A percentile compares a stretch with the other conserved stretches of the same genome.
Conservation (phyloP, 1,140 invertebrate species). For the Drosophila elegans region DNA sequence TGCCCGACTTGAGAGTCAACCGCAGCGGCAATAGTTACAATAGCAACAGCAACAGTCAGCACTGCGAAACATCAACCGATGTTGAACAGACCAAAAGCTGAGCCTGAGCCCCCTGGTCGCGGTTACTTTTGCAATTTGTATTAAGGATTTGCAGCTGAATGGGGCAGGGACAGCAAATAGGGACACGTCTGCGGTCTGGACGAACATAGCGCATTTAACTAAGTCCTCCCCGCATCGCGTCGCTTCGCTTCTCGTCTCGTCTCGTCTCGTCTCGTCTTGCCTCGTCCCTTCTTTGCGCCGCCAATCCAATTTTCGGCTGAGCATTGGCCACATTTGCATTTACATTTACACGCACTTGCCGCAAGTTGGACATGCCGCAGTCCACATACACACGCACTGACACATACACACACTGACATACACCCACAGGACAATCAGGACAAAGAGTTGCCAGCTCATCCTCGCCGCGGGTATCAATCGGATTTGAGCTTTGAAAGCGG, state of each 20-base stretch:
- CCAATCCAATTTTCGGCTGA: conserved; percentile 77
- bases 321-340: conserved; percentile 80
- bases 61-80: conserved; percentile 21
- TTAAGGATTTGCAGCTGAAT: conserved; percentile 72
- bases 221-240: conserved; percentile 30
- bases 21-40: conserved; percentile 41
- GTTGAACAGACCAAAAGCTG: conserved; percentile 56
- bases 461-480: conserved; percentile 35
- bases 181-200: conserved; percentile 60
- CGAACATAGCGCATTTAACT: conserved; percentile 69
- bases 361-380: conserved; percentile 70
- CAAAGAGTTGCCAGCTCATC: conserved; percentile 6
- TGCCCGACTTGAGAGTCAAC: conserved; percentile 50
- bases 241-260: too few relatives aligned
- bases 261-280: too few relatives aligned
- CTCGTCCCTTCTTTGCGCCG: background rate
- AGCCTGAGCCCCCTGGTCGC: conserved; percentile 60
- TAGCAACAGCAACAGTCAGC: conserved; percentile 1
- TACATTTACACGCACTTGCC: conserved; percentile 80
- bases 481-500: conserved; percentile 31
- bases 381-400: conserved; percentile 21
- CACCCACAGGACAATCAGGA: conserved; percentile 1
- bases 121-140: conserved; percentile 80
- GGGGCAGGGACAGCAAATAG: conserved; percentile 31
- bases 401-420: background rate